These are phyloP conservation scores for Drosophila ficusphila DNA, from an alignment of 1,140 invertebrate species.

Conservation along the genomic window DNA sequence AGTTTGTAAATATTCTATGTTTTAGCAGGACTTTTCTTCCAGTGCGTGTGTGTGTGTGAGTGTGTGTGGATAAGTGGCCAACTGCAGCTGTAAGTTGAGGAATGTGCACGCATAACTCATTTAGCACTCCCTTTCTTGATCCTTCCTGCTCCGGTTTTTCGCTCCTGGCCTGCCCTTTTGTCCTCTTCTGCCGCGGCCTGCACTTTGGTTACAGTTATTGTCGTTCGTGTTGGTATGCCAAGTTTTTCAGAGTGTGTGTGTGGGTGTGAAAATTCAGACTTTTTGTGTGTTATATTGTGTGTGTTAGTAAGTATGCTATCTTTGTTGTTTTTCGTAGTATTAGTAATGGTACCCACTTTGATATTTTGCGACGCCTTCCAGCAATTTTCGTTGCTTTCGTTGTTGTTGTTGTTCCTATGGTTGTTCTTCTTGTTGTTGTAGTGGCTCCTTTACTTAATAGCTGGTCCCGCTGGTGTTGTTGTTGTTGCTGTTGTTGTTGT, in stretches of 20 bases:
- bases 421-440: constrained; percentile 17
- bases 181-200: constrained; percentile 9
- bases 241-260: not conserved
- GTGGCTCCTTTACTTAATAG: constrained; percentile 41
- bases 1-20: constrained; percentile 7
- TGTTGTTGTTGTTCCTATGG: constrained; percentile 20
- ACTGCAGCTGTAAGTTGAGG: constrained; percentile 32
- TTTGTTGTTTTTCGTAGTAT: constrained; percentile 13
- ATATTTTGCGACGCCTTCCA: constrained; percentile 60
- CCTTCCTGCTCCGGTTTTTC: not conserved
- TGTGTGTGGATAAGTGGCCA: constrained; percentile 9
- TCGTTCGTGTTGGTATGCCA: constrained; percentile 34
- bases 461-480: constrained; percentile 23
- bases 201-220: constrained; percentile 46
- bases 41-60: constrained; percentile 6
- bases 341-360: constrained; percentile 61
- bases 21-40: constrained; percentile 23
- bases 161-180: not conserved
- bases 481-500: constrained; percentile 31
- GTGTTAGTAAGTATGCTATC: constrained; percentile 10
- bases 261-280: not conserved
- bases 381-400: constrained; percentile 61
- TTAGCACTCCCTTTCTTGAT: constrained; percentile 43
- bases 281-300: constrained; percentile 1
- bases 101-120: constrained; percentile 66